Evolutionary conservation across 2,888 invertebrate species (phyloP), one percentile per base, ranked within the genome.

Genomic region (Polyommatus icarus): DNA sequence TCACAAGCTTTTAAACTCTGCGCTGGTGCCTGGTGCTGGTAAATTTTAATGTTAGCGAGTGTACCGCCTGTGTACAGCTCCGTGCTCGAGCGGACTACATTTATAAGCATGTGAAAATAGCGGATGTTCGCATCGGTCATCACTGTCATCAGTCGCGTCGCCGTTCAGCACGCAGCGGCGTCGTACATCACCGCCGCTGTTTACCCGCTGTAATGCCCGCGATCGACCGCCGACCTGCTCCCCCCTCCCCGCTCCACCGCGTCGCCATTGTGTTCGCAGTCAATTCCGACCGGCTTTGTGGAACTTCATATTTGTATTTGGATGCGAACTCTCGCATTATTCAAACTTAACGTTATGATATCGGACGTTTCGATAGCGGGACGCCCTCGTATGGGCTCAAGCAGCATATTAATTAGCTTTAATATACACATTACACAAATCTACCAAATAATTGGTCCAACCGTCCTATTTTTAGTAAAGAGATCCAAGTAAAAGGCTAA

Each of bases 271-370:
- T 67, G 7, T 29, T 32, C 29, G 67, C 29, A 67, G 67, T 67
- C 67, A 67, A 67, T 67, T 67, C 18, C 67, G 29, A 67, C 29
- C 67, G 67, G 67, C 67, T 67, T 67, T 67, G 67, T 67, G 67
- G 29, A 6, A 67, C 15, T 67, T 67, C 29, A 67, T 67, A 67
- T 67, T 67, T 67, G 67, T 67, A 67, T 67, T 67, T 67, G 15
- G 67, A 67, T 15, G 12, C 15, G 67, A 29, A 67, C 67, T 18
- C 5, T 54, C 5, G 54, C 18, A 6, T 67, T 32, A 32, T 67
- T 67, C 67, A 67, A 67, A 18, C 67, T 67, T 20, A 8, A 29
- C 20, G 15, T 32, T 7, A 0, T 29, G 61, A 24, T 29, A 67
- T 67, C 18, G 6, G 15, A 32, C 67, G 7, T 15, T 20, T 67